phyloP scores from a whole-genome alignment of 2,113 vertebrate genomes.

The Rutilus rutilus region DNA sequence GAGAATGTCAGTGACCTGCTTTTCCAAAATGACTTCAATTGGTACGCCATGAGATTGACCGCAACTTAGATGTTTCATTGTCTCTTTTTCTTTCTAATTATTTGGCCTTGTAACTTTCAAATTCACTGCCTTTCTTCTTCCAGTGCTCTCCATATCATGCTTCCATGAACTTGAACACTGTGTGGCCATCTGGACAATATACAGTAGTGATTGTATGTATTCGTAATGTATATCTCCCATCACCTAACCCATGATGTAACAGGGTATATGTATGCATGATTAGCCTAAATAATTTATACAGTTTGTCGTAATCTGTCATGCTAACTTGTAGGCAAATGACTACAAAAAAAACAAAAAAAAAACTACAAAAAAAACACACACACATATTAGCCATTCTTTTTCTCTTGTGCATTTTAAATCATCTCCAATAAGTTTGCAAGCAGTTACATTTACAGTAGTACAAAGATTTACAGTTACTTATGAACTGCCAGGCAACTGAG shows the following conservation, averaged over 20 bases:
- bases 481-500: slow-evolving; percentile 44
- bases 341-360: neutral
- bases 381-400: slow-evolving; percentile 25
- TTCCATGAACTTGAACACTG: slow-evolving; percentile 45
- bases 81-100: slow-evolving; percentile 2
- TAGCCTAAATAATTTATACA: slow-evolving; percentile 51
- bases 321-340: slow-evolving; percentile 43
- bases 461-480: slow-evolving; percentile 12
- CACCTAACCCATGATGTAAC: slow-evolving; percentile 55
- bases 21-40: neutral
- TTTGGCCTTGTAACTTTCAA: slow-evolving; percentile 31
- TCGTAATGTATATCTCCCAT: slow-evolving; percentile 49
- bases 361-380: neutral
- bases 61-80: slow-evolving; percentile 1
- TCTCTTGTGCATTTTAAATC: slow-evolving; percentile 41
- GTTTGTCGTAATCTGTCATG: slow-evolving; percentile 59
- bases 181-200: slow-evolving; percentile 46
- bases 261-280: slow-evolving; percentile 61
- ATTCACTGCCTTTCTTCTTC: slow-evolving; percentile 44
- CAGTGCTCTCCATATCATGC: slow-evolving; percentile 42
- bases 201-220: slow-evolving; percentile 53
- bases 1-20: neutral
- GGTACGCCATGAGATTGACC: neutral
- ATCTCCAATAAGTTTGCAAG: slow-evolving; percentile 35
- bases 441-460: slow-evolving; percentile 43